Percentiles rank a stretch among this genome's conserved stretches.
These are phyloP conservation scores for Meloidogyne floridensis DNA, from an alignment of 1,140 invertebrate genomes.

Conservation along the genomic window DNA sequence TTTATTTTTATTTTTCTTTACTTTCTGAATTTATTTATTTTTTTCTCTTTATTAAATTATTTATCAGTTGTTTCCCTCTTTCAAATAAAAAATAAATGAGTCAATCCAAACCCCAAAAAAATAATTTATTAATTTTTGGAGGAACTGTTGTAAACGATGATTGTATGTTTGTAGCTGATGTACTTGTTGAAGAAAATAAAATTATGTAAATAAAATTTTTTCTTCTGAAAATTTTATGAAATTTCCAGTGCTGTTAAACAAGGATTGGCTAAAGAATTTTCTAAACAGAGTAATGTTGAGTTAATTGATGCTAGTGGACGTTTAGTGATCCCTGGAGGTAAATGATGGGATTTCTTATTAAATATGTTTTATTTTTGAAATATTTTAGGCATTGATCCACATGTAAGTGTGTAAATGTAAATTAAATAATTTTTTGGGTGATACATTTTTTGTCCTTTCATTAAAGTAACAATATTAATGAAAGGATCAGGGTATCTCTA, in stretches of 20 bases:
- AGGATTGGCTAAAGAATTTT: not conserved
- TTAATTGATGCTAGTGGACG: constrained; percentile 75
- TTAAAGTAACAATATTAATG: too few species aligned
- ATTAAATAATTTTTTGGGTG: too few species aligned
- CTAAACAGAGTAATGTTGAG: not conserved
- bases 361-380: not conserved
- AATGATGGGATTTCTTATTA: not conserved
- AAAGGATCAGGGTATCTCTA: too few species aligned
- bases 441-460: too few species aligned
- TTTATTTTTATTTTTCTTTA: too few species aligned
- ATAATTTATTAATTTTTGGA: constrained; percentile 73
- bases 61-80: not conserved
- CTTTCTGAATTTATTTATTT: too few species aligned
- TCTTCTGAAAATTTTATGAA: not conserved
- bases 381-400: constrained; percentile 29
- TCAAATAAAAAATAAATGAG: not conserved
- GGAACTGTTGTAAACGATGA: constrained; percentile 95
- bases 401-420: not conserved
- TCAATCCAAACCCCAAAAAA: not conserved
- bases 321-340: constrained; percentile 69
- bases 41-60: too few species aligned
- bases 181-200: constrained; percentile 91
- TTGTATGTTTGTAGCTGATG: constrained; percentile 81
- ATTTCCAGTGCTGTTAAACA: not conserved
- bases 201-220: constrained; percentile 76